These are phyloP conservation scores for Heliconius melpomene DNA, from an alignment of 1,140 invertebrate genomes.

Conservation along the genomic window DNA sequence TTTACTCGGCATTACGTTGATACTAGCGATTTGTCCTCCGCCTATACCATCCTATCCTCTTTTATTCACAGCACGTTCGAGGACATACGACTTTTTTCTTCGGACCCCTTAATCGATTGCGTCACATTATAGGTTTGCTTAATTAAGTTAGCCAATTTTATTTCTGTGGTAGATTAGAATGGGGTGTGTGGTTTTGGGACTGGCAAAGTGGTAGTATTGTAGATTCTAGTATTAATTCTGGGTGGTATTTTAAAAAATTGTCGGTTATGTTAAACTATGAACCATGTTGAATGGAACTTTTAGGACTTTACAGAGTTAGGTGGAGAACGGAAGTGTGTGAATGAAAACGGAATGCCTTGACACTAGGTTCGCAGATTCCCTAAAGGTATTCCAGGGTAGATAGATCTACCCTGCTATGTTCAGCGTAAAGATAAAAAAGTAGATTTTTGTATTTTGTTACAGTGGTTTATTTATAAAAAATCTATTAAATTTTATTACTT, in stretches of 20 bases:
- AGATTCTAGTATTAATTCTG: not conserved
- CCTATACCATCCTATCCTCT: constrained; percentile 12
- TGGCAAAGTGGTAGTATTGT: not conserved
- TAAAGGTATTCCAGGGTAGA: too few relatives aligned
- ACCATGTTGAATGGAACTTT: too few relatives aligned
- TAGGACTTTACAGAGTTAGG: too few relatives aligned
- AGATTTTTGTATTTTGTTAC: too few relatives aligned
- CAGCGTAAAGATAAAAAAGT: too few relatives aligned
- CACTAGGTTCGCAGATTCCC: too few relatives aligned
- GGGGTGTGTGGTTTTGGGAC: not conserved
- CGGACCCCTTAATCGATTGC: constrained; percentile 20
- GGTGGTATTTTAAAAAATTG: not conserved
- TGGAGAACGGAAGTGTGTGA: too few relatives aligned
- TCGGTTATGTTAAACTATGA: not conserved
- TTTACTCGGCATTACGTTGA: constrained; percentile 26
- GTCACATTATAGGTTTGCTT: constrained; percentile 19
- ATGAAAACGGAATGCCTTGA: too few relatives aligned
- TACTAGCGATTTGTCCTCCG: constrained; percentile 26
- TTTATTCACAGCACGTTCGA: constrained; percentile 23
- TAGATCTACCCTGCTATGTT: too few relatives aligned
- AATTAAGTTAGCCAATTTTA: constrained; percentile 26
- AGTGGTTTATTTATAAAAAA: too few relatives aligned
- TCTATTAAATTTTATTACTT: too few relatives aligned
- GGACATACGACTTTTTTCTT: constrained; percentile 21
- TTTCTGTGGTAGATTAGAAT: constrained; percentile 27